Evolutionary conservation across 1,140 invertebrate genomes (phyloP).

Genomic region (Matsumurasca onukii): DNA sequence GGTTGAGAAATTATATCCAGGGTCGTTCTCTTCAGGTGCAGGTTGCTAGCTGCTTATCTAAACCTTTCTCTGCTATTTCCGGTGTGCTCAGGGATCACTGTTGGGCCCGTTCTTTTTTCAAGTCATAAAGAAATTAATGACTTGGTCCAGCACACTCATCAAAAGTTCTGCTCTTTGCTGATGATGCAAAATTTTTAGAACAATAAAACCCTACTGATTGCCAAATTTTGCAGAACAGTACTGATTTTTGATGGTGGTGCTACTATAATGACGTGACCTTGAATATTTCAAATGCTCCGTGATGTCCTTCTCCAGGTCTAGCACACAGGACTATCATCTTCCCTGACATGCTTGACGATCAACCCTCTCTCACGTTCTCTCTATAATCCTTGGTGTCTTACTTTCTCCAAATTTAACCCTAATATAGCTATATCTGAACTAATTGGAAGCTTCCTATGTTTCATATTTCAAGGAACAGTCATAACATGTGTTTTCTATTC

Average conservation of each 20-base stretch:
- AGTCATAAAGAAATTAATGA: not conserved
- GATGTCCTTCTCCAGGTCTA: not conserved
- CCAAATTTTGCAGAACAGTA: conserved; percentile 8
- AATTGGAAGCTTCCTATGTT: not conserved
- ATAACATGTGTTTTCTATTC: not conserved
- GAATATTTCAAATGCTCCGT: not conserved
- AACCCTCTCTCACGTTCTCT: conserved; percentile 11
- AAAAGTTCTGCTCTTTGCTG: conserved; percentile 11
- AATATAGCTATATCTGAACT: not conserved
- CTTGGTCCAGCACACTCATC: not conserved
- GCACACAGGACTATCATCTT: conserved; percentile 5
- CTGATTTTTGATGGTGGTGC: conserved; percentile 14
- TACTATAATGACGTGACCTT: not conserved
- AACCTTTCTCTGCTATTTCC: not conserved
- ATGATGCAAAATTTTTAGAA: conserved; percentile 10
- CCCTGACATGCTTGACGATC: not conserved
- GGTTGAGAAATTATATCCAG: not conserved
- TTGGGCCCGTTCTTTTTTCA: conserved; percentile 11
- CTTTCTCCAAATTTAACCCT: not conserved
- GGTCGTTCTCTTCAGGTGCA: not conserved
- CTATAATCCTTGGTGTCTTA: not conserved
- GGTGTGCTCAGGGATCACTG: not conserved
- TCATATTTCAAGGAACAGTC: not conserved
- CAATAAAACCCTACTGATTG: not conserved
- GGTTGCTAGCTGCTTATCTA: not conserved